Percentiles rank a stretch among this genome's conserved stretches.
phyloP scores from a whole-genome alignment of 2,888 invertebrate species.

The Octonoba sinensis region DNA sequence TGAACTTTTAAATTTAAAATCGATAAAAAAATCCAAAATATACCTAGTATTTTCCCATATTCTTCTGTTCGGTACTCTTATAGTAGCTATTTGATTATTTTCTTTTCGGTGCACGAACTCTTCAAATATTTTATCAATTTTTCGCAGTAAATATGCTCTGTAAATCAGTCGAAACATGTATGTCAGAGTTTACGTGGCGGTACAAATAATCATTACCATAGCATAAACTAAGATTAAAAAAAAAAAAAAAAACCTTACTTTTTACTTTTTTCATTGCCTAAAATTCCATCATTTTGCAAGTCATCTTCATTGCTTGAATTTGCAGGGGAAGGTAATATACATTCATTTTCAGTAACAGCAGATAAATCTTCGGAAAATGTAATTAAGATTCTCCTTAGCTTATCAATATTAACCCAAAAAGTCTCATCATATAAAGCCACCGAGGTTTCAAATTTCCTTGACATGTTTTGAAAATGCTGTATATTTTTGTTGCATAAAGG shows the following conservation, averaged over 20 bases:
- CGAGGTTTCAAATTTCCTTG: too few species aligned
- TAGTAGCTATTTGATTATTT: not conserved
- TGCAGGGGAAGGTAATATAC: not conserved
- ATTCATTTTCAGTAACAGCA: not conserved
- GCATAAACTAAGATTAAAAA: not conserved
- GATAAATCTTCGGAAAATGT: conserved; percentile 10
- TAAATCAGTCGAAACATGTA: not conserved
- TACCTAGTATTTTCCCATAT: conserved; percentile 50
- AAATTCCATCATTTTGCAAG: not conserved
- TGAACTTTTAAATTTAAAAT: not conserved
- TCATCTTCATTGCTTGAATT: not conserved
- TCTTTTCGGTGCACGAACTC: conserved; percentile 14
- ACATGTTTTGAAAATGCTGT: too few species aligned
- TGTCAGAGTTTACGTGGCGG: not conserved
- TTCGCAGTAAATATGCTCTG: conserved; percentile 14
- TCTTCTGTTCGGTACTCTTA: conserved; percentile 34
- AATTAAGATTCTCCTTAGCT: conserved; percentile 12
- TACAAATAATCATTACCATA: not conserved
- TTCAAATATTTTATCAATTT: conserved; percentile 38
- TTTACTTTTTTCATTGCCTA: conserved; percentile 5
- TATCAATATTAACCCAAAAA: conserved; percentile 48
- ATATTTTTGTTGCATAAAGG: too few species aligned
- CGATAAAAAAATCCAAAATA: not conserved
- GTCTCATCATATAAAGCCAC: conserved; percentile 12
- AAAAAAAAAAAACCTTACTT: not conserved